Evolutionary conservation across 2,113 vertebrate species (phyloP).

Genomic region (Butastur rufipennis): DNA sequence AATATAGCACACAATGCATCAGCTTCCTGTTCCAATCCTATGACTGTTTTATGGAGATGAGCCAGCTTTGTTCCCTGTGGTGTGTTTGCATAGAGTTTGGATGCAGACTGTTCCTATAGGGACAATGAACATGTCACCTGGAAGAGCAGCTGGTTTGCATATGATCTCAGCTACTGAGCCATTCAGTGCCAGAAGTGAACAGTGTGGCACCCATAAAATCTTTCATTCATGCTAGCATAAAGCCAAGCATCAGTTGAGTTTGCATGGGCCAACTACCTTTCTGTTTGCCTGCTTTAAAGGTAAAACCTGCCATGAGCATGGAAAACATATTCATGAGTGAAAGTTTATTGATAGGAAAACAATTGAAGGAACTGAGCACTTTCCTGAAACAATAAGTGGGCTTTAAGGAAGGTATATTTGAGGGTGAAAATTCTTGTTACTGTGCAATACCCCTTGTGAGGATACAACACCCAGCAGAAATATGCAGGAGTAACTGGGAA

Average conservation of each 20-base stretch:
- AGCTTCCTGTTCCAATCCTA: background rate
- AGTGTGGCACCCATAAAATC: background rate
- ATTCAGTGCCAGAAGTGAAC: background rate
- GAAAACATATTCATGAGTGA: background rate
- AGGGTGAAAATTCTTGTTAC: background rate
- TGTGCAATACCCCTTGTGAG: background rate
- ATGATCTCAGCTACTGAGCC: background rate
- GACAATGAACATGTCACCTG: background rate
- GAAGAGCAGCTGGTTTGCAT: background rate
- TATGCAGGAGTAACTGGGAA: background rate
- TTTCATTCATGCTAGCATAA: background rate
- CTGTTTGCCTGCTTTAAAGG: background rate
- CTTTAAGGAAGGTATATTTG: background rate
- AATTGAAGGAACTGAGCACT: background rate
- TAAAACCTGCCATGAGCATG: background rate
- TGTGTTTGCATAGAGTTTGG: background rate
- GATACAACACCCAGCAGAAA: constrained; percentile 19
- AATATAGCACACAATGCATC: background rate
- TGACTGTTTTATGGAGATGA: background rate
- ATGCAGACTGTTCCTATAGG: background rate
- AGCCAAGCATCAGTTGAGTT: background rate
- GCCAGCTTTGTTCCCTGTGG: background rate
- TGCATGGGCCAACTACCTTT: background rate
- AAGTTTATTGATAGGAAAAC: background rate
- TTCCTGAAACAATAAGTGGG: background rate